phyloP scores from a whole-genome alignment of 2,888 invertebrate species.

The Acrobasis consociella region DNA sequence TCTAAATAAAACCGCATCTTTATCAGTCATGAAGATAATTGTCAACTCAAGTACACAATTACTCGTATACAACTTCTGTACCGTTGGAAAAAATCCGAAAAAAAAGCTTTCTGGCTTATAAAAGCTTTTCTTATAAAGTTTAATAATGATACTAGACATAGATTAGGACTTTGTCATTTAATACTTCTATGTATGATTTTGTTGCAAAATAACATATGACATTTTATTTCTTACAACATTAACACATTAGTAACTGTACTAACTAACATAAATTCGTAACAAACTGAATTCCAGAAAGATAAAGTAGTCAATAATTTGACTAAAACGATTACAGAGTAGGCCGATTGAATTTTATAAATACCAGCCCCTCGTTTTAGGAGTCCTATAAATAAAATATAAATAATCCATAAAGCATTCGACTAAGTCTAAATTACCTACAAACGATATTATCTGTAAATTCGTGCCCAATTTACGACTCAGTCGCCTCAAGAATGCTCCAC shows the following conservation, averaged over 20 bases:
- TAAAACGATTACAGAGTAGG: slow-evolving; percentile 5
- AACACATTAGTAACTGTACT: neutral
- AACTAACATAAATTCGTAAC: slow-evolving; percentile 5
- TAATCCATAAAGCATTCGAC: slow-evolving; percentile 49
- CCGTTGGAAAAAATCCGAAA: no score
- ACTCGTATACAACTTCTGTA: no score
- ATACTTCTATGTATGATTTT: no score
- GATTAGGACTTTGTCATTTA: no score
- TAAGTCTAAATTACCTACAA: slow-evolving; percentile 61
- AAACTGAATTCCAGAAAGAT: slow-evolving; percentile 16
- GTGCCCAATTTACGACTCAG: slow-evolving; percentile 69
- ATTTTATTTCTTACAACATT: neutral
- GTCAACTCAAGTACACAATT: no score
- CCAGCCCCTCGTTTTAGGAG: slow-evolving; percentile 6
- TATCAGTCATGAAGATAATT: no score
- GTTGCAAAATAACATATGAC: no score
- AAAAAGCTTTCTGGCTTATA: no score
- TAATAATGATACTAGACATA: no score
- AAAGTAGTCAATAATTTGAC: slow-evolving; percentile 12
- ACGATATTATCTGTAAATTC: slow-evolving; percentile 68
- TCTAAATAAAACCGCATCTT: no score
- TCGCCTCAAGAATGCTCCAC: slow-evolving; percentile 63
- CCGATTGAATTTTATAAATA: slow-evolving; percentile 23
- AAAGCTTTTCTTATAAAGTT: no score
- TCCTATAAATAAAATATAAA: slow-evolving; percentile 22